Percentiles rank a stretch among this genome's conserved stretches.
These are phyloP conservation scores for Branchinecta lindahli DNA, from an alignment of 1,140 invertebrate genomes.

Conservation along the genomic window DNA sequence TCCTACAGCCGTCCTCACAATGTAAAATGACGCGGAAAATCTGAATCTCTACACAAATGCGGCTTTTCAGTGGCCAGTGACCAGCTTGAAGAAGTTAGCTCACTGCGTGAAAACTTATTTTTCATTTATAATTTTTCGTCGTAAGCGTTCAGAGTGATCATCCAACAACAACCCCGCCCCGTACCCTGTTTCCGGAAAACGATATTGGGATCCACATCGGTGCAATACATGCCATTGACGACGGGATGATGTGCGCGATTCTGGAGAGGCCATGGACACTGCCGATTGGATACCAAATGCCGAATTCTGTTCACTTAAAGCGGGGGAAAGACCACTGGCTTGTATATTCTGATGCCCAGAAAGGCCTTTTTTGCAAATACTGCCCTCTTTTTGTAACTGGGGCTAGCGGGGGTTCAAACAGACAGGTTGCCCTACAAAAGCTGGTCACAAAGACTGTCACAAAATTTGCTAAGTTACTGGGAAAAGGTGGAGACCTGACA, in stretches of 20 bases:
- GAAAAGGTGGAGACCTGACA: conserved; percentile 9
- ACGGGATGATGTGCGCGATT: not conserved
- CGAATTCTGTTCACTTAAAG: conserved; percentile 8
- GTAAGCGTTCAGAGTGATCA: conserved; percentile 5
- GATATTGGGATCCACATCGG: conserved; percentile 7
- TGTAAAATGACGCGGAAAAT: no score
- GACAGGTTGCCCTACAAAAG: conserved; percentile 18
- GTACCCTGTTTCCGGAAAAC: conserved; percentile 4
- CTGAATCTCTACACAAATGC: no score
- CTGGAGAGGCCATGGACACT: conserved; percentile 7
- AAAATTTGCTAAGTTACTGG: conserved; percentile 14
- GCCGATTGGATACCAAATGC: conserved; percentile 5
- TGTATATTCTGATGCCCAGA: conserved; percentile 21
- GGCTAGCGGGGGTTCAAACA: conserved; percentile 19
- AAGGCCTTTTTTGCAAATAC: conserved; percentile 24
- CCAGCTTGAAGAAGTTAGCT: no score
- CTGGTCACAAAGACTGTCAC: conserved; percentile 23
- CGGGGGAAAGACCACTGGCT: conserved; percentile 22
- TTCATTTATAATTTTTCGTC: not conserved
- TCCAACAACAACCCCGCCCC: not conserved
- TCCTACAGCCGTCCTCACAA: no score
- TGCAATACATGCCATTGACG: conserved; percentile 8
- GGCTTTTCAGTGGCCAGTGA: no score
- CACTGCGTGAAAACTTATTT: no score
- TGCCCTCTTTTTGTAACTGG: conserved; percentile 23